Evolutionary conservation across 1,140 invertebrate genomes (phyloP), one percentile per base, ranked within the genome.

Genomic region (Uloborus diversus): DNA sequence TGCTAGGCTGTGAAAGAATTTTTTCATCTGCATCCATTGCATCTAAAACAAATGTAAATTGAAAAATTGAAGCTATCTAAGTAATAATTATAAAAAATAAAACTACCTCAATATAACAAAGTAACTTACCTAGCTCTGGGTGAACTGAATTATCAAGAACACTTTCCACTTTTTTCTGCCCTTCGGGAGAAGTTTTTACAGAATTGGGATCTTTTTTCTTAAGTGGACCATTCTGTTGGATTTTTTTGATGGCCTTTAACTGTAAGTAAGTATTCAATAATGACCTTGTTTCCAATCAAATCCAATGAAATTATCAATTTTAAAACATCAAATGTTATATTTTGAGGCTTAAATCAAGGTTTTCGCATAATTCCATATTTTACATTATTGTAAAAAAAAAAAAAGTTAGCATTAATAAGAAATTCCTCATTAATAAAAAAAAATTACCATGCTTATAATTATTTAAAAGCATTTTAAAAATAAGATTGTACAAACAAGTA

Each of bases 1-100:
- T 76, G 42, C 84, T 84, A 51, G 80, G 80, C 71, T 17, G 9
- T 9, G 25, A n/a, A 3, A 1, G 1, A 51, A 69, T 73, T 71
- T 81, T 61, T 61, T 66, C n/a, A 69, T 47, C 65, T 79, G 9
- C 42, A 13, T 30, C 57, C 17, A 61, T 14, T 28, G 27, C 14
- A 61, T 61, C 57, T 61, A 33, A 27, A 61, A 56, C n/a, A 56
- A 56, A n/a, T 25, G 23, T 7, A 56, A 7, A 56, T n/a, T 7
- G 23, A 56, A 56, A 56, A 42, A 42, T 42, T 9, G 17, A 17
- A 42, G 17, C 17, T 42, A 17, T 17, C n/a, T 9, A 3, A 53
- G 25, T 4, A 2, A 68, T 49, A 51, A 68, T n/a, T 17, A 28
- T 25, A 7, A 28, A 53, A 32, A 51, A 51, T 56, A n/a, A 25